Evolutionary conservation across 2,888 invertebrate genomes (phyloP).

Genomic region (Oeneis ivallda): DNA sequence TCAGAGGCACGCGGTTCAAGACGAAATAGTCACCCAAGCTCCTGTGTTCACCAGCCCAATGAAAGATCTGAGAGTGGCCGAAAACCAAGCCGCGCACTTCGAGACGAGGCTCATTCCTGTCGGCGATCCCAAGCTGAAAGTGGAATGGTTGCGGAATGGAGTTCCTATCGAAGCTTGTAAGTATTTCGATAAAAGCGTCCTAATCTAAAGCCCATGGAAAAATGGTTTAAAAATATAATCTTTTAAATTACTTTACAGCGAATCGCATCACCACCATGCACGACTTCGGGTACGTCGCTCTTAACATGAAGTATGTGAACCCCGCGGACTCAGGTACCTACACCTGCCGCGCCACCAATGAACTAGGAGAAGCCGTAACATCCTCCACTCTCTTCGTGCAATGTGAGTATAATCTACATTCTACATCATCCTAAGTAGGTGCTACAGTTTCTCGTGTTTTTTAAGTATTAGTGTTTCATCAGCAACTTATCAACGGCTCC

Average conservation of each 20-base stretch:
- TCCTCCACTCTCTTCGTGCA: conserved; percentile 95
- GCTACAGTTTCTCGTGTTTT: no score
- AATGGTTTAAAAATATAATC: background rate
- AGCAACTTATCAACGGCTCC: no score
- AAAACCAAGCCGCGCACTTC: conserved; percentile 96
- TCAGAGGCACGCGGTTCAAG: conserved; percentile 87
- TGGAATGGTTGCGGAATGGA: conserved; percentile 96
- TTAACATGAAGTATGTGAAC: conserved; percentile 96
- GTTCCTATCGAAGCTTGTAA: conserved; percentile 94
- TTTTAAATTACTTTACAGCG: conserved; percentile 70
- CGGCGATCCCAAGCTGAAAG: conserved; percentile 94
- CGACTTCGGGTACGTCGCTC: conserved; percentile 98
- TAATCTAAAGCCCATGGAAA: background rate
- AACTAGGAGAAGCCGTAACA: conserved; percentile 96
- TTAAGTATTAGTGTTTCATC: no score
- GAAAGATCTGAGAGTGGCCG: conserved; percentile 91
- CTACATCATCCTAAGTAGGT: no score
- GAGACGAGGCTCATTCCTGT: conserved; percentile 97
- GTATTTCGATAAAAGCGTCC: conserved; percentile 49
- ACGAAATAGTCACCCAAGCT: conserved; percentile 91
- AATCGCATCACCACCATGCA: conserved; percentile 96
- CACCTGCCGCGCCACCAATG: conserved; percentile 95
- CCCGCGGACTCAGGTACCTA: conserved; percentile 98
- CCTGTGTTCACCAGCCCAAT: conserved; percentile 96
- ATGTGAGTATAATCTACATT: conserved; percentile 84